Percentiles rank a stretch among this genome's conserved stretches.
phyloP scores from a whole-genome alignment of 2,797 vertebrate species.

The Typhlichthys subterraneus region DNA sequence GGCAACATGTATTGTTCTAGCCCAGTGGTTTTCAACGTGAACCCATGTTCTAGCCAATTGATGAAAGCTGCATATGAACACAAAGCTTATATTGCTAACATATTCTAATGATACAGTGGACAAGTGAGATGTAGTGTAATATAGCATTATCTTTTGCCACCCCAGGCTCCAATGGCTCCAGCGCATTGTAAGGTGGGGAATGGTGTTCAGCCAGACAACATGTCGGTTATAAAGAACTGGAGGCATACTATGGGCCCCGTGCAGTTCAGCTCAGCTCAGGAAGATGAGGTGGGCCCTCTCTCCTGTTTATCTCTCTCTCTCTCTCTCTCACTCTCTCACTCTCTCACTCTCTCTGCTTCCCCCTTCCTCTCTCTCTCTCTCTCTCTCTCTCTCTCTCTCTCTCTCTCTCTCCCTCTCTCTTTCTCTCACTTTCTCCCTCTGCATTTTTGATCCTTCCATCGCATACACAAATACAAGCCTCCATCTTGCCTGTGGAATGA shows the following conservation, averaged over 20 bases:
- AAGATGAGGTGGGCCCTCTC: slow-evolving; percentile 65
- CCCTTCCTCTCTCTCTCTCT: neutral
- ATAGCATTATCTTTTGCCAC: slow-evolving; percentile 1
- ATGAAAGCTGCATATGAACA: no score
- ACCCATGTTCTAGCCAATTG: no score
- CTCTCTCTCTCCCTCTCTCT: slow-evolving; percentile 10
- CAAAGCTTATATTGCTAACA: no score
- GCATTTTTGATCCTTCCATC: neutral
- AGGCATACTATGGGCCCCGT: slow-evolving; percentile 70
- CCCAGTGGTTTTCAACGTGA: no score
- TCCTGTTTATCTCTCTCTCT: neutral
- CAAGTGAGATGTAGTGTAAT: neutral
- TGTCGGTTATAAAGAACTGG: slow-evolving; percentile 71
- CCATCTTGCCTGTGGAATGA: neutral
- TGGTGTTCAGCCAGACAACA: slow-evolving; percentile 55
- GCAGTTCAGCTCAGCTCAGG: slow-evolving; percentile 53
- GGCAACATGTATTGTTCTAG: no score
- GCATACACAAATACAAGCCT: neutral
- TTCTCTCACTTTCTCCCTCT: slow-evolving; percentile 12
- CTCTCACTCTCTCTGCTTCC: neutral
- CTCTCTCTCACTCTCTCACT: neutral
- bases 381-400: slow-evolving; percentile 6
- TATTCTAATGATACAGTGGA: no score
- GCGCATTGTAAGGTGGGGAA: slow-evolving; percentile 65
- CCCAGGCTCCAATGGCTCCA: slow-evolving; percentile 51